These are phyloP conservation scores for Bambusicola thoracicus DNA, from an alignment of 2,113 vertebrate genomes.

Conservation along the genomic window DNA sequence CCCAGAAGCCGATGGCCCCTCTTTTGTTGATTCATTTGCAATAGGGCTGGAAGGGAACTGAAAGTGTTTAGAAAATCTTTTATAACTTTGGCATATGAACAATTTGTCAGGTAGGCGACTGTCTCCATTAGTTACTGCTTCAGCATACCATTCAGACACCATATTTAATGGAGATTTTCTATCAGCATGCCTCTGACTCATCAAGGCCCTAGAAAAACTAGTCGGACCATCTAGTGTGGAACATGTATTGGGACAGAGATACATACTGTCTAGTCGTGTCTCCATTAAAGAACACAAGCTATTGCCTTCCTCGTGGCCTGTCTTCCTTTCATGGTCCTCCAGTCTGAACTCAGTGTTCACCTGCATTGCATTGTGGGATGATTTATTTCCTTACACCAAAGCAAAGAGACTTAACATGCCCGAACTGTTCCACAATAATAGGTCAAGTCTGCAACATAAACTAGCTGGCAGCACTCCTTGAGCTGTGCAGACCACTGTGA, in stretches of 20 bases:
- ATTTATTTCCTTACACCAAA: not conserved
- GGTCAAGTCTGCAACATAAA: not conserved
- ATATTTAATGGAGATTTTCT: not conserved
- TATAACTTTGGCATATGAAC: not conserved
- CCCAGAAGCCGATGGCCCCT: not conserved
- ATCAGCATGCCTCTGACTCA: not conserved
- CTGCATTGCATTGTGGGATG: not conserved
- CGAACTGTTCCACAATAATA: not conserved
- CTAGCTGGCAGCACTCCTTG: not conserved
- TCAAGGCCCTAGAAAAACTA: not conserved
- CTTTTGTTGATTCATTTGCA: fast-evolving
- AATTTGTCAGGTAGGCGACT: not conserved
- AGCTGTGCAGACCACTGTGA: not conserved
- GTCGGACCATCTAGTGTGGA: not conserved
- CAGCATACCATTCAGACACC: not conserved
- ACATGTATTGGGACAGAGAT: not conserved
- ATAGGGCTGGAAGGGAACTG: not conserved
- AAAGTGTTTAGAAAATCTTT: not conserved
- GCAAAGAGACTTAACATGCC: not conserved
- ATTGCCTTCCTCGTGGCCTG: not conserved
- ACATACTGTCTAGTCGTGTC: not conserved
- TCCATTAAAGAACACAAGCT: not conserved
- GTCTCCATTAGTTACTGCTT: not conserved
- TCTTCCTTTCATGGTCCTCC: not conserved
- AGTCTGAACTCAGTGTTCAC: not conserved